Percentiles rank a stretch among this genome's conserved stretches.
Conservation (phyloP, 1,140 invertebrate genomes). For the Achroia grisella region DNA sequence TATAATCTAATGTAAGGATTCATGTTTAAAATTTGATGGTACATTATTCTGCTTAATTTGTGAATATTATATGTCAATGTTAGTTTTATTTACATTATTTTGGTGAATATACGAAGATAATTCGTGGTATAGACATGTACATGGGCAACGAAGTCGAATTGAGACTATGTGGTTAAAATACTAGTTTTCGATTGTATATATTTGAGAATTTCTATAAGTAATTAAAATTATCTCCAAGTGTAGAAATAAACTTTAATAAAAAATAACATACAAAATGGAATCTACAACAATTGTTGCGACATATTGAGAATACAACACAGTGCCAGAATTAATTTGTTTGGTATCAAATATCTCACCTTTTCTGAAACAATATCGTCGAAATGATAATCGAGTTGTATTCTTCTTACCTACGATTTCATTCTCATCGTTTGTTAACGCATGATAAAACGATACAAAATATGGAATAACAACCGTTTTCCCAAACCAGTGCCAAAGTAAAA, state of each 20-base stretch:
- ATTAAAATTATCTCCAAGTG: no score
- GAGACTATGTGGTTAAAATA: no score
- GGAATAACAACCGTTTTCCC: slow-evolving; percentile 38
- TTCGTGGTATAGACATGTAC: no score
- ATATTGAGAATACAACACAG: background rate
- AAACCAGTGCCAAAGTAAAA: slow-evolving; percentile 39
- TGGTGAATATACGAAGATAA: no score
- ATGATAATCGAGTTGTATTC: slow-evolving; percentile 27
- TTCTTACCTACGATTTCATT: background rate
- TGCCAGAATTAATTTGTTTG: slow-evolving; percentile 11
- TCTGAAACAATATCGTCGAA: slow-evolving; percentile 53
- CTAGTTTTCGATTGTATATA: no score
- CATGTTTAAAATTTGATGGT: no score
- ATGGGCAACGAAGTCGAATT: no score
- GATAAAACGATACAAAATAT: slow-evolving; percentile 36
- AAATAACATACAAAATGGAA: background rate
- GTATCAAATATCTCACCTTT: slow-evolving; percentile 56
- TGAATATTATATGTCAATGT: no score
- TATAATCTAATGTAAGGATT: no score
- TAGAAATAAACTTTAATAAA: background rate
- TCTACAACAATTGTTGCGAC: background rate
- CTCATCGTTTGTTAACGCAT: slow-evolving; percentile 16
- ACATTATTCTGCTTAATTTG: no score
- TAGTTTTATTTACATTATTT: no score
- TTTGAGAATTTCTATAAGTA: no score